Evolutionary conservation across 2,797 vertebrate species (phyloP), one percentile per base, ranked within the genome.

Genomic region (Ispidina lecontei): DNA sequence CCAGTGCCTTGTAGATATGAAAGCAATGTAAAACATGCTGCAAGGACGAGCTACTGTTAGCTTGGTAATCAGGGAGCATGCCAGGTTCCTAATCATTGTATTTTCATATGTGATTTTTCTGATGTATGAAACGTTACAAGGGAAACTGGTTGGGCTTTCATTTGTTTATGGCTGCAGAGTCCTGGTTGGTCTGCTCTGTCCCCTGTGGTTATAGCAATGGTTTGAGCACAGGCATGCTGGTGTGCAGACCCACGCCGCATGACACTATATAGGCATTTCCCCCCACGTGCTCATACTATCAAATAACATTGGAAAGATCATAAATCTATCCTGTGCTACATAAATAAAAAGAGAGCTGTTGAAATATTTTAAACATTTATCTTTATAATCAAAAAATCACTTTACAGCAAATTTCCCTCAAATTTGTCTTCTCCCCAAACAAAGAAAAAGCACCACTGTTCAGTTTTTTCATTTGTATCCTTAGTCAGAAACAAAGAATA

Each of bases 1-100:
- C 59, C 69, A 85, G 47, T 37, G 47, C 26, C 74, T 94, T 60
- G 68, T 72, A 65, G 91, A 91, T 92, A 75, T n/a, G 63, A 93
- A 90, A 94, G 47, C 68, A 71, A 62, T 25, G 67, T 80, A 82
- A 92, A 94, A 86, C 16, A 28, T 16, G 17, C 59, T 80, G 41
- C 56, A 93, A 72, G 35, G 54, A 86, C 63, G 41, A 92, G 54
- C 81, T 90, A 31, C 81, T 59, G 67, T 82, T 67, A 80, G 43
- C 52, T 87, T 22, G 22, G 51, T 64, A 87, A 59, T 77, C 44
- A 3, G 0, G 58, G 58, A 93, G 26, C 43, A 58, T 16, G 62
- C 23, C 25, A 28, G 22, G 43, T 69, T 65, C 56, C 52, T 88
- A 55, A 73, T 26, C 10, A 28, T 67, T 64, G 23, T 31, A 7